These are phyloP conservation scores for Gadus chalcogrammus DNA, from an alignment of 2,113 vertebrate genomes.

Conservation along the genomic window DNA sequence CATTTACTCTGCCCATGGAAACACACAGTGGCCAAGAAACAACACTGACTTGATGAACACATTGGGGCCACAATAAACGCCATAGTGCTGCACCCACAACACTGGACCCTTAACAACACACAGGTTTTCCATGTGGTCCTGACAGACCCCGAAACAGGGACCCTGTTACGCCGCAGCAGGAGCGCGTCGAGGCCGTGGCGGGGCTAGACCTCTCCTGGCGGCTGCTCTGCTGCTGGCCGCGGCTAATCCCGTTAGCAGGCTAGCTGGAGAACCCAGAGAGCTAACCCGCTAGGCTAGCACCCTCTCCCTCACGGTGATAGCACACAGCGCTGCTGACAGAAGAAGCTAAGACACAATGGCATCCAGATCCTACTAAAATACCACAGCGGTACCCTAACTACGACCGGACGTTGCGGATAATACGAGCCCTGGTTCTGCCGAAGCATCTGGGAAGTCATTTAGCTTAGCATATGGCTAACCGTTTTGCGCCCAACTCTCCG, in stretches of 20 bases:
- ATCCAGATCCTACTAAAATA: constrained; percentile 23
- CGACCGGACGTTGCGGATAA: background rate
- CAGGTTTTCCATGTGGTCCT: no score
- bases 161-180: constrained; percentile 18
- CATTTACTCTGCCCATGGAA: no score
- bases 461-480: constrained; percentile 1
- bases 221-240: constrained; percentile 31
- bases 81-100: no score
- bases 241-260: constrained; percentile 54
- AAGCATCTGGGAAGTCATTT: background rate
- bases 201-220: background rate
- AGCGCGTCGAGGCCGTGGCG: constrained; percentile 20
- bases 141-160: background rate
- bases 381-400: background rate
- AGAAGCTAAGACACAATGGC: constrained; percentile 15
- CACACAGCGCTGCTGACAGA: constrained; percentile 41
- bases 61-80: no score
- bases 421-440: background rate
- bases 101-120: no score
- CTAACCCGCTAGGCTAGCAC: constrained; percentile 15
- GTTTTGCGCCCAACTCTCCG: constrained; percentile 39
- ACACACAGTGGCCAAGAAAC: no score
- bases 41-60: no score
- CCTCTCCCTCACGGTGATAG: constrained; percentile 9
- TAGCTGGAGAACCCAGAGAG: constrained; percentile 29